Evolutionary conservation across 2,113 vertebrate genomes (phyloP), one percentile per base, ranked within the genome.

Genomic region (Donacobius atricapilla): DNA sequence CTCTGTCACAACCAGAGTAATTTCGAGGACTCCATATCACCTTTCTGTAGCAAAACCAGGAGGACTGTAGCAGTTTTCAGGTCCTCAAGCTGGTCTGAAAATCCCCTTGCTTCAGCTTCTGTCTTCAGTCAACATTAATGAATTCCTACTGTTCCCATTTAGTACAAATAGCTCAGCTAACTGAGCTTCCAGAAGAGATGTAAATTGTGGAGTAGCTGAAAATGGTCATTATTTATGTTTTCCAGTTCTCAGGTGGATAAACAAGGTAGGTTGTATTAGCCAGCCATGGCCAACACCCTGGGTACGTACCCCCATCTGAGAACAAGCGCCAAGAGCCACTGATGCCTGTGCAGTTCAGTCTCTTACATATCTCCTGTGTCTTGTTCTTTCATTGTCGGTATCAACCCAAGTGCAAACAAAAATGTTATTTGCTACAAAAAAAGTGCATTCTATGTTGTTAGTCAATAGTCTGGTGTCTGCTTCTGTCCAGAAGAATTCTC

Each of bases 261-360:
- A 57, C 14, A 37, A 58, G 77, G 48, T 16, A 37, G 24, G 24
- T 71, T 58, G 33, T 48, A 48, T 23, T 11, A 50, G 20, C 10
- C 58, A 79, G 40, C 44, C 4, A 3, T 5, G 15, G 30, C 50
- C 37, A 61, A 10, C 14, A 0, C 5, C 71, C 58, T 0, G 0
- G 18, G 15, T 20, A 33, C 37, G 57, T 70, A 30, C 7, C 14
- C 35, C 40, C 27, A 19, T 7, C 16, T 51, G 30, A 64, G 70
- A 77, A 54, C 27, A 58, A 58, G 30, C 11, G 56, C 42, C 68
- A 50, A 70, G 39, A 77, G 47, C 35, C 51, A 39, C 1, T 3
- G 23, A 5, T 56, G 51, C n/a, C 65, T 11, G 17, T 3, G 15
- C 21, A 37, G 35, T n/a, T 91, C 21, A 48, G 31, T 20, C 40